These are phyloP conservation scores for Thaleichthys pacificus DNA, from an alignment of 2,797 vertebrate genomes.

Conservation along the genomic window DNA sequence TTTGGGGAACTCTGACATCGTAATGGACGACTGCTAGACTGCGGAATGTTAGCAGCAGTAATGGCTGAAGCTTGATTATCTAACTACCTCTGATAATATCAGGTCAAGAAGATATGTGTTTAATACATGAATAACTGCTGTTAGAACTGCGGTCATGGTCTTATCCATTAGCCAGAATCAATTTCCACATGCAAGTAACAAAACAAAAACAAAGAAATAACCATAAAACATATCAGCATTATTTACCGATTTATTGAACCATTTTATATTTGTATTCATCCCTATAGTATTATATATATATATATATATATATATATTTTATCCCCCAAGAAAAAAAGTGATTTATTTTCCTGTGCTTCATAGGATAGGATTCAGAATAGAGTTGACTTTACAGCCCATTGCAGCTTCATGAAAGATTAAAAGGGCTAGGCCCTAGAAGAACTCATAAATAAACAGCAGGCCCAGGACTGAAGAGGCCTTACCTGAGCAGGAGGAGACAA, in stretches of 20 bases:
- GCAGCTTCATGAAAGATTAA: conserved; percentile 81
- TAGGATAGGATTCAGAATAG: conserved; percentile 59
- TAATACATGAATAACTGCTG: too few relatives aligned
- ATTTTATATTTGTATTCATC: too few relatives aligned
- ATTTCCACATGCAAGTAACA: conserved; percentile 15
- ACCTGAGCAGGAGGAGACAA: conserved; percentile 48
- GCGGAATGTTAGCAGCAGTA: conserved; percentile 29
- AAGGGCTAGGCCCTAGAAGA: conserved; percentile 65
- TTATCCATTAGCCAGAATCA: conserved; percentile 41
- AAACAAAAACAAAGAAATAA: conserved; percentile 6
- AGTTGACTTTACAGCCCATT: conserved; percentile 68
- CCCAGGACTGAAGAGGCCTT: conserved; percentile 60
- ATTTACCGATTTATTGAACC: conserved; percentile 18
- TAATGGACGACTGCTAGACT: conserved; percentile 30
- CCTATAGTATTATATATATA: too few relatives aligned
- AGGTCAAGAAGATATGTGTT: conserved; percentile 39
- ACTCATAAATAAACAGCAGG: conserved; percentile 82
- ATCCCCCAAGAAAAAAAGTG: conserved; percentile 40
- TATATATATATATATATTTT: conserved; percentile 27
- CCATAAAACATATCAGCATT: conserved; percentile 15
- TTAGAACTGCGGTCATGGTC: neutral
- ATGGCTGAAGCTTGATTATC: conserved; percentile 46
- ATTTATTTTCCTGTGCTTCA: conserved; percentile 33
- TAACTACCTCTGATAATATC: conserved; percentile 38
- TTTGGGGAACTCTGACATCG: conserved; percentile 39